Evolutionary conservation across 2,113 vertebrate genomes (phyloP), one percentile per base, ranked within the genome.

Genomic region (Orthonyx spaldingii): DNA sequence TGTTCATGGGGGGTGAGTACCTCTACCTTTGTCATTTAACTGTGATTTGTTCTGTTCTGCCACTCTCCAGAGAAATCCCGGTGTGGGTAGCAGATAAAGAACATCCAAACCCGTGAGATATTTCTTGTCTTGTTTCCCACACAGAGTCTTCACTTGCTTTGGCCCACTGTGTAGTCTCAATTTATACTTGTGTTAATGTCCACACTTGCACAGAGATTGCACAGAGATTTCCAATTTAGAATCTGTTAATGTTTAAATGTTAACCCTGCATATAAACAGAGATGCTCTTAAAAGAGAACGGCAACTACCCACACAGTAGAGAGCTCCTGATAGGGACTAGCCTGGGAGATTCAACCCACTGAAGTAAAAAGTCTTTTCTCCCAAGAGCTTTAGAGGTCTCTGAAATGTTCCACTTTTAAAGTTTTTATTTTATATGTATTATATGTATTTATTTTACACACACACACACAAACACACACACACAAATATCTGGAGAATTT

Each of bases 1-100:
- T 64, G 1, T 56, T 77, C 1, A 0, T 28, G 24, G 24, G 22
- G 3, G 1, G 4, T 56, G 27, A 71, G 11, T 15, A 72, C 9
- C 5, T 75, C 27, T 71, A 3, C 8, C 13, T 77, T 44, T 53
- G 42, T 11, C 4, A 1, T 87, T 91, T 63, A 78, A 35, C 30
- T 35, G 27, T 41, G 32, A n/a, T 55, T 80, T 64, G 30, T 30
- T 44, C 15, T 47, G 16, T 77, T 81, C 49, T 71, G 15, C 37
- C 27, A 13, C 15, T 60, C 11, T 16, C 7, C 5, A 16, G 13
- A 65, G 72, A 88, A 76, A 61, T 64, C 19, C 1, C 32, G 37
- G 1, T 33, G 21, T 52, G 7, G 6, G 16, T 23, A 82, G 16
- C 24, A 53, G 19, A 22, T 11, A 44, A 74, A 82, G 47, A 78